phyloP scores from a whole-genome alignment of 2,888 invertebrate species.

The Epistrophe grossulariae region DNA sequence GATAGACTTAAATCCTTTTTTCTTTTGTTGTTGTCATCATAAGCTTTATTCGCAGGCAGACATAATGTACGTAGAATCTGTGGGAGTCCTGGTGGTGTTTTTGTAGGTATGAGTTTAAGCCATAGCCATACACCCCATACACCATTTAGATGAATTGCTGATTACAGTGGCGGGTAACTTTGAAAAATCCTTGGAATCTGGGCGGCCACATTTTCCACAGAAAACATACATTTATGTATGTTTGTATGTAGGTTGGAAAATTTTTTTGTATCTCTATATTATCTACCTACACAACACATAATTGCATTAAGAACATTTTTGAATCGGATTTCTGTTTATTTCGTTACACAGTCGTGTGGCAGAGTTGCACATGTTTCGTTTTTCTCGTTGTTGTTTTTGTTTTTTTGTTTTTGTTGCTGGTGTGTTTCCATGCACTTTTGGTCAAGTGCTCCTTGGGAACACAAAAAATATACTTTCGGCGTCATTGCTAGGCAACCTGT shows the following conservation, averaged over 20 bases:
- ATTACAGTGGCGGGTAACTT: conserved; percentile 58
- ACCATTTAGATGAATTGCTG: conserved; percentile 55
- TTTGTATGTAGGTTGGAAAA: not conserved
- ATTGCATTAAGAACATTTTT: conserved; percentile 55
- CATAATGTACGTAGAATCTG: conserved; percentile 4
- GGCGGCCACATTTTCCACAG: conserved; percentile 44
- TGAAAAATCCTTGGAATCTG: conserved; percentile 66
- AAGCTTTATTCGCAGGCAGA: conserved; percentile 51
- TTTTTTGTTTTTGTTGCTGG: not conserved
- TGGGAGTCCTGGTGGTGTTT: not conserved
- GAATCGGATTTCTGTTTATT: conserved; percentile 47
- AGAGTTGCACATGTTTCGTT: conserved; percentile 56
- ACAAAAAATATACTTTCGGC: conserved; percentile 56
- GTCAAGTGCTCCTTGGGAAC: conserved; percentile 71
- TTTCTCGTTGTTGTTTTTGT: conserved; percentile 31
- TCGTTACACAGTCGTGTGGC: conserved; percentile 51
- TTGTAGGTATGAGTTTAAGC: not conserved
- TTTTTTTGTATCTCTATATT: not conserved
- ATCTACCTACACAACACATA: conserved; percentile 25
- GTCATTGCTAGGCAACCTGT: conserved; percentile 60
- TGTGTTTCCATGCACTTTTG: conserved; percentile 65
- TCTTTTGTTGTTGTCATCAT: conserved; percentile 13
- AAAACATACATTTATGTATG: not conserved
- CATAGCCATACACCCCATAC: not conserved
- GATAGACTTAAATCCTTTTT: conserved; percentile 50